These are phyloP conservation scores for Panagrolaimus sp. DNA, from an alignment of 1,140 invertebrate species.

Conservation along the genomic window DNA sequence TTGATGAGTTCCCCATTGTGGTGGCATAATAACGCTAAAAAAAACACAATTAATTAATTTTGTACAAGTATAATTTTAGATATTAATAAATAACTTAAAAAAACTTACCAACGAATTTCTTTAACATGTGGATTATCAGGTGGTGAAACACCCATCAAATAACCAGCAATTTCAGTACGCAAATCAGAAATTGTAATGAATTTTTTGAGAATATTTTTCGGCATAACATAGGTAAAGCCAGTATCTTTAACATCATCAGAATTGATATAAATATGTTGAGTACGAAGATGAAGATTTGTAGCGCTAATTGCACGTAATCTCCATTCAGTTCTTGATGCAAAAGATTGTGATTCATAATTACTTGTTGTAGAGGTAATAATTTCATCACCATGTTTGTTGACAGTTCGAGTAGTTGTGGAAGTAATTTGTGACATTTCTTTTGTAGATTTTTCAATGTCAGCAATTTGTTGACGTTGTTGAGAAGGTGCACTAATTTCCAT, in stretches of 20 bases:
- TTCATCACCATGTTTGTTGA: constrained; percentile 99
- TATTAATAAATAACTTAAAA: too few relatives aligned
- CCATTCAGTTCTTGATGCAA: constrained; percentile 98
- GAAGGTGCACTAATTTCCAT: constrained; percentile 99
- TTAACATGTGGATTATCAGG: constrained; percentile 97
- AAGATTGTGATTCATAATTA: constrained; percentile 96
- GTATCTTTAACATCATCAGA: constrained; percentile 99
- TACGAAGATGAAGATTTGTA: constrained; percentile 92
- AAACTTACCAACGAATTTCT: constrained; percentile 76
- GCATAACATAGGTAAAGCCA: constrained; percentile 95
- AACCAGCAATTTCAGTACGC: constrained; percentile 87
- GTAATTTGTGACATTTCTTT: constrained; percentile 90
- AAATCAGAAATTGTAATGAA: constrained; percentile 98
- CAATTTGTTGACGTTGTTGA: constrained; percentile 95
- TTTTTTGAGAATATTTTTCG: constrained; percentile 97
- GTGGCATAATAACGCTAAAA: constrained; percentile 78
- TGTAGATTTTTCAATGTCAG: constrained; percentile 99
- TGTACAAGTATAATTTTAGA: too few relatives aligned
- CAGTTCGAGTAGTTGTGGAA: constrained; percentile 91
- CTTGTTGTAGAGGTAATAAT: constrained; percentile 97
- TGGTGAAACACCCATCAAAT: constrained; percentile 90
- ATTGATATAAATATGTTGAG: constrained; percentile 98
- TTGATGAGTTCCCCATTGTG: constrained; percentile 98
- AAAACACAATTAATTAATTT: too few relatives aligned
- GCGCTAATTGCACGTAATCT: constrained; percentile 91